These are phyloP conservation scores for Gadopsis bispinosus DNA, from an alignment of 2,797 vertebrate species.

Conservation along the genomic window DNA sequence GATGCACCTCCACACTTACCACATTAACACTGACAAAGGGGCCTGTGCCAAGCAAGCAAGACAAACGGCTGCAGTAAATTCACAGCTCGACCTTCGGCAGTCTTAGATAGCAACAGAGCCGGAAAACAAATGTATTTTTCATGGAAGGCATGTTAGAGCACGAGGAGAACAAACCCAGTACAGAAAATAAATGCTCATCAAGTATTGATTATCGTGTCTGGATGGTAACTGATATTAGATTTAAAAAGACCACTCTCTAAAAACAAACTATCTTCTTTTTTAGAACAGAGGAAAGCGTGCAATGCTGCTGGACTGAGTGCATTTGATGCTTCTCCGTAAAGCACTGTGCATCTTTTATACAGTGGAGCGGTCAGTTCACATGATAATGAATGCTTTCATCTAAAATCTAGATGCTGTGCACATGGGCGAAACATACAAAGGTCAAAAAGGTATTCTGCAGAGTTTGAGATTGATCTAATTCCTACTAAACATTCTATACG, in stretches of 20 bases:
- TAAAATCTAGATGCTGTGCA: slow-evolving; percentile 38
- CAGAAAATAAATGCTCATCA: slow-evolving; percentile 65
- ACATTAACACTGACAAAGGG: slow-evolving; percentile 76
- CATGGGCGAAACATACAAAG: slow-evolving; percentile 30
- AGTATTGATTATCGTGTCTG: slow-evolving; percentile 67
- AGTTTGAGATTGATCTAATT: slow-evolving; percentile 15
- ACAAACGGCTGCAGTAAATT: slow-evolving; percentile 78
- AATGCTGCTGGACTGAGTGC: background rate
- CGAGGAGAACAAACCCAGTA: slow-evolving; percentile 47
- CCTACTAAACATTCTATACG: slow-evolving; percentile 33
- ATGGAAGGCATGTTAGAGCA: slow-evolving; percentile 62
- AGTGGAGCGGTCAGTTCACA: slow-evolving; percentile 6
- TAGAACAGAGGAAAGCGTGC: slow-evolving; percentile 6
- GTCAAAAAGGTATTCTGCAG: slow-evolving; percentile 35
- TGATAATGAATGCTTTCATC: slow-evolving; percentile 38
- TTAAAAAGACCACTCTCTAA: slow-evolving; percentile 49
- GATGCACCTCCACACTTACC: slow-evolving; percentile 61
- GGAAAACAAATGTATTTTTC: slow-evolving; percentile 75
- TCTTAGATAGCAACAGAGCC: slow-evolving; percentile 53
- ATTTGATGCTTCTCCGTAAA: slow-evolving; percentile 33
- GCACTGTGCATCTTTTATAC: slow-evolving; percentile 19
- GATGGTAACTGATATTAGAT: slow-evolving; percentile 43
- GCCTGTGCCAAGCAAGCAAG: slow-evolving; percentile 65
- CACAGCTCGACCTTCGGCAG: slow-evolving; percentile 69
- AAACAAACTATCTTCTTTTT: slow-evolving; percentile 37